Percentiles rank a stretch among this genome's conserved stretches.
Conservation (phyloP, 2,888 invertebrate genomes). For the Lepidochrysops patricia region DNA sequence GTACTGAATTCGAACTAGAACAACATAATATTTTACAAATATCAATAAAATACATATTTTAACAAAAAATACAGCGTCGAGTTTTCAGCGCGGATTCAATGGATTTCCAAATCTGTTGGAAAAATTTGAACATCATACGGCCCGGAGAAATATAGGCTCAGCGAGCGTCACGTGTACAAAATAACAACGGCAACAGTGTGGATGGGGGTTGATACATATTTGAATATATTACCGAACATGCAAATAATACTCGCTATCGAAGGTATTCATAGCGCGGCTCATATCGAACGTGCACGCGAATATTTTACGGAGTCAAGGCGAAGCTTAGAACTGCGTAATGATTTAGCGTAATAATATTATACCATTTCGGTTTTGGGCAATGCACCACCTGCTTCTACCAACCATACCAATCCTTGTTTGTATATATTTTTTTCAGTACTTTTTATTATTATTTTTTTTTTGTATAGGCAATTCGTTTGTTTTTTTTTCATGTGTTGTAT, state of each 20-base stretch:
- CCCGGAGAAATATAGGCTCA: conserved; percentile 60
- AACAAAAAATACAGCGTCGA: background rate
- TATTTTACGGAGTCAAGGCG: conserved; percentile 27
- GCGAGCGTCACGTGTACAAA: conserved; percentile 67
- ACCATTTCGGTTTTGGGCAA: background rate
- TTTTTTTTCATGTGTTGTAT: too few species aligned
- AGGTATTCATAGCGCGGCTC: conserved; percentile 67
- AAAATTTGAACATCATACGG: background rate
- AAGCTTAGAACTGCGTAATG: background rate
- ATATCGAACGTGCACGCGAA: conserved; percentile 56
- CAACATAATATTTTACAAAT: too few species aligned
- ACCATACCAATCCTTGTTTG: too few species aligned
- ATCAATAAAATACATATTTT: background rate
- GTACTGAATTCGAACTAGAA: too few species aligned
- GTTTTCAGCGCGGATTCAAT: background rate
- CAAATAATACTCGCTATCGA: conserved; percentile 62
- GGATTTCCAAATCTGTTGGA: conserved; percentile 4
- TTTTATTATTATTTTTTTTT: too few species aligned
- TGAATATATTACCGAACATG: conserved; percentile 71
- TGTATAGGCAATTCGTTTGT: too few species aligned
- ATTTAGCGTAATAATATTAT: conserved; percentile 1
- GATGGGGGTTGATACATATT: conserved; percentile 71
- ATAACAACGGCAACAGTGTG: conserved; percentile 67
- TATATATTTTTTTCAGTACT: too few species aligned
- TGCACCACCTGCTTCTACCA: too few species aligned